phyloP scores from a whole-genome alignment of 2,797 vertebrate species.

The Myotis planiceps region DNA sequence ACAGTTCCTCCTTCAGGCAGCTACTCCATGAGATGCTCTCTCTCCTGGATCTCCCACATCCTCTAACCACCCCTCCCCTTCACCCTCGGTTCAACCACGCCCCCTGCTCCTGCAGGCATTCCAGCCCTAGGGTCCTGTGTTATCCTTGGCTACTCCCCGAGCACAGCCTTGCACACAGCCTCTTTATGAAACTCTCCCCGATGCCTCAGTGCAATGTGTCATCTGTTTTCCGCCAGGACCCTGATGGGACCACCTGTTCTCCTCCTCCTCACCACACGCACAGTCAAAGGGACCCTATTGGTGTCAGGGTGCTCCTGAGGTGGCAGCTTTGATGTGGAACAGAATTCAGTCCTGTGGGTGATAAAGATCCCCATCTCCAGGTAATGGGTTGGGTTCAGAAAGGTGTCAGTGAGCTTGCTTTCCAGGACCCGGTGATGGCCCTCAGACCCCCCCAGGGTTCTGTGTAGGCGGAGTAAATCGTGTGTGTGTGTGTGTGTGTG shows the following conservation, averaged over 20 bases:
- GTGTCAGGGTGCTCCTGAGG: neutral
- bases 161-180: neutral
- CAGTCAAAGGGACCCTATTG: neutral
- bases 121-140: neutral
- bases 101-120: accelerated
- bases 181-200: neutral
- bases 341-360: neutral
- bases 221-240: neutral
- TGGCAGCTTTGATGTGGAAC: neutral
- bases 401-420: neutral
- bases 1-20: neutral
- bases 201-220: neutral
- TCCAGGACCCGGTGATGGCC: neutral
- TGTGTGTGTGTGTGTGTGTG: neutral
- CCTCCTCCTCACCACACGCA: neutral
- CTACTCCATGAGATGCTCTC: neutral
- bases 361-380: neutral
- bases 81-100: neutral
- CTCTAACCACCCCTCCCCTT: neutral
- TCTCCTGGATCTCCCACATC: neutral
- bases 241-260: too few relatives aligned
- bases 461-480: neutral
- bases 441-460: neutral
- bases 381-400: neutral
- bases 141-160: neutral